Conservation (phyloP, 2,888 invertebrate species). For the Siphonodentalium dalli region DNA sequence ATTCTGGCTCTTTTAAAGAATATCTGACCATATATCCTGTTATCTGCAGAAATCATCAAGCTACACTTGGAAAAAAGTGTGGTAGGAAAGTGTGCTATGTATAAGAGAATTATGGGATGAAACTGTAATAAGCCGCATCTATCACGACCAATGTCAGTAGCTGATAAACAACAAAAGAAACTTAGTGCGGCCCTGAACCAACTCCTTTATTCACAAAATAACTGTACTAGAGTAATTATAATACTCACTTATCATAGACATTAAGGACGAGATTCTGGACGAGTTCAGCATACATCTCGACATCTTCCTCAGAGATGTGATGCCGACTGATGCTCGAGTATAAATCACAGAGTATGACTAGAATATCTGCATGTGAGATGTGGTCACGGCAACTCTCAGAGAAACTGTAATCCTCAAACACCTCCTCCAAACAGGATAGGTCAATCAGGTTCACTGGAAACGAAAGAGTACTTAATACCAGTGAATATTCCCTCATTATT, state of each 20-base stretch:
- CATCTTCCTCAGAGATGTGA: conserved; percentile 49
- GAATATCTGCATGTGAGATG: conserved; percentile 75
- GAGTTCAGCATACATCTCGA: conserved; percentile 44
- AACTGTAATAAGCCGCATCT: too few relatives aligned
- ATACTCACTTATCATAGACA: conserved; percentile 54
- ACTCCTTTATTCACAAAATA: too few relatives aligned
- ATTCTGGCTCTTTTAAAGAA: too few relatives aligned
- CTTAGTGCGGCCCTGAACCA: too few relatives aligned
- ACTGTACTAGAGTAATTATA: background rate
- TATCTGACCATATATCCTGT: too few relatives aligned
- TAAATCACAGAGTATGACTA: conserved; percentile 77
- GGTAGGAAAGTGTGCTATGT: too few relatives aligned
- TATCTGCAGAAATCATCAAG: too few relatives aligned
- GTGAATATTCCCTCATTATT: too few relatives aligned
- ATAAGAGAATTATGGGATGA: too few relatives aligned
- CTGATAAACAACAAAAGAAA: too few relatives aligned
- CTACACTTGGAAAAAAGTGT: too few relatives aligned
- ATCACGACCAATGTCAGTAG: too few relatives aligned
- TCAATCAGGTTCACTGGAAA: conserved; percentile 68
- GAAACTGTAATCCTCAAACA: conserved; percentile 76
- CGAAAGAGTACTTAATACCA: conserved; percentile 28
- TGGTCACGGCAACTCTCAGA: conserved; percentile 75
- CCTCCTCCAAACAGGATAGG: conserved; percentile 73
- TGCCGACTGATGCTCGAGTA: conserved; percentile 61
- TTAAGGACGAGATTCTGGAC: conserved; percentile 55